A percentile compares a stretch with the other conserved stretches of the same genome.
Evolutionary conservation across 1,140 invertebrate genomes (phyloP).

Genomic region (Ceratina australensis): DNA sequence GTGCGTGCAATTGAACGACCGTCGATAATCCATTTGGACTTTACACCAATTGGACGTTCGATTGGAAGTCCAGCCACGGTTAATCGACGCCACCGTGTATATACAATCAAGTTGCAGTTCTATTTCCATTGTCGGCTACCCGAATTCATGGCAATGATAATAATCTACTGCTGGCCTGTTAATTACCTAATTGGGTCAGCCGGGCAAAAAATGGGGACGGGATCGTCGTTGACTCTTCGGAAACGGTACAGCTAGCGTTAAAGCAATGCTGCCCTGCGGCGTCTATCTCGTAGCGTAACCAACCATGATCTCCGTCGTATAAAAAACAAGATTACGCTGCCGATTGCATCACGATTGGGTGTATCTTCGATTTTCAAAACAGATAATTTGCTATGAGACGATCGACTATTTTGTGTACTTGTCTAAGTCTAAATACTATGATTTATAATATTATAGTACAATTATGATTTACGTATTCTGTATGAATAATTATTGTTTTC

Average conservation of each 20-base stretch:
- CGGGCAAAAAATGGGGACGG: slow-evolving; percentile 40
- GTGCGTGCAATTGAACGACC: slow-evolving; percentile 48
- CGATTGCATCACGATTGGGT: slow-evolving; percentile 21
- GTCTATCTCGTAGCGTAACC: slow-evolving; percentile 38
- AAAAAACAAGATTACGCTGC: slow-evolving; percentile 45
- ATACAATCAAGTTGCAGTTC: slow-evolving; percentile 11
- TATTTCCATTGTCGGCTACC: slow-evolving; percentile 10
- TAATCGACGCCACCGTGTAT: slow-evolving; percentile 25
- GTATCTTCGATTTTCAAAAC: neutral
- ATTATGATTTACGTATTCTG: too few relatives aligned
- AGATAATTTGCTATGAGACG: neutral
- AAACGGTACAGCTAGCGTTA: slow-evolving; percentile 35
- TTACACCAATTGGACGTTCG: slow-evolving; percentile 39
- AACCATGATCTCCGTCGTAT: slow-evolving; percentile 12
- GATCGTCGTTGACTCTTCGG: slow-evolving; percentile 19
- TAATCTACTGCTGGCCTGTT: slow-evolving; percentile 25
- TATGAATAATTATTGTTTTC: too few relatives aligned
- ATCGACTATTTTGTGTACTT: neutral
- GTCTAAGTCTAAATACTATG: too few relatives aligned
- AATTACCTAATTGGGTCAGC: slow-evolving; percentile 58
- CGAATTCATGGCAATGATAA: slow-evolving; percentile 31
- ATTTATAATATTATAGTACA: neutral
- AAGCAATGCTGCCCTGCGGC: neutral
- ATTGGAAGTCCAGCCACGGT: slow-evolving; percentile 3
- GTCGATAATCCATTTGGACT: slow-evolving; percentile 50